Evolutionary conservation across 23 tunicate species (phyloP).

Genomic region (Halocynthia aurantium): DNA sequence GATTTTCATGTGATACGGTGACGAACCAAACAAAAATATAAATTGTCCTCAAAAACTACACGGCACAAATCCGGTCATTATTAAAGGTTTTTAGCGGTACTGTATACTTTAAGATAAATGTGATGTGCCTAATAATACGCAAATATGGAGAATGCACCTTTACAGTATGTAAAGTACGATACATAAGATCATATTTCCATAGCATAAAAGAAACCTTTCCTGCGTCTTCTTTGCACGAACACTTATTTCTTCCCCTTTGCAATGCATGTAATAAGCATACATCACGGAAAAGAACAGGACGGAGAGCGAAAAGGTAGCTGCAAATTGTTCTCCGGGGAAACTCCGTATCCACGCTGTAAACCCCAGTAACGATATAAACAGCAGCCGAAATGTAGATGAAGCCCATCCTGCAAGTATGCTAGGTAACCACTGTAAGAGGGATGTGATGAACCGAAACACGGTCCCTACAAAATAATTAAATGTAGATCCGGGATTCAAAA

Average conservation of each 20-base stretch:
- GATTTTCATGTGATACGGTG: no score
- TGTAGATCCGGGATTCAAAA: no score
- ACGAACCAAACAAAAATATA: no score
- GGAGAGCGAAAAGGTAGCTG: background rate
- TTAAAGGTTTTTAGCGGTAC: no score
- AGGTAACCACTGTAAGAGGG: constrained; percentile 12
- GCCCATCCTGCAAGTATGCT: constrained; percentile 7
- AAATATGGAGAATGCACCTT: background rate
- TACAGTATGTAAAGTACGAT: background rate
- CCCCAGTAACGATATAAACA: constrained; percentile 26
- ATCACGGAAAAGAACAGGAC: background rate
- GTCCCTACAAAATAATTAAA: background rate
- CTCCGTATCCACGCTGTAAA: constrained; percentile 35
- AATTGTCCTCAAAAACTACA: no score
- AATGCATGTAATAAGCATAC: background rate
- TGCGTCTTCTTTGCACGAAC: background rate
- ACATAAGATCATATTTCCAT: background rate
- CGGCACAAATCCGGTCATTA: no score
- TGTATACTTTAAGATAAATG: no score
- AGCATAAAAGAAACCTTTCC: background rate
- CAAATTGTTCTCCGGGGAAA: constrained; percentile 20
- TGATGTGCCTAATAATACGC: background rate
- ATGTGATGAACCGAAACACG: background rate
- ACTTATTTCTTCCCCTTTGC: background rate
- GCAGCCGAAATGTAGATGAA: background rate